These are phyloP conservation scores for Eulemur rubriventer DNA, from an alignment of 2,797 vertebrate species.

Conservation along the genomic window DNA sequence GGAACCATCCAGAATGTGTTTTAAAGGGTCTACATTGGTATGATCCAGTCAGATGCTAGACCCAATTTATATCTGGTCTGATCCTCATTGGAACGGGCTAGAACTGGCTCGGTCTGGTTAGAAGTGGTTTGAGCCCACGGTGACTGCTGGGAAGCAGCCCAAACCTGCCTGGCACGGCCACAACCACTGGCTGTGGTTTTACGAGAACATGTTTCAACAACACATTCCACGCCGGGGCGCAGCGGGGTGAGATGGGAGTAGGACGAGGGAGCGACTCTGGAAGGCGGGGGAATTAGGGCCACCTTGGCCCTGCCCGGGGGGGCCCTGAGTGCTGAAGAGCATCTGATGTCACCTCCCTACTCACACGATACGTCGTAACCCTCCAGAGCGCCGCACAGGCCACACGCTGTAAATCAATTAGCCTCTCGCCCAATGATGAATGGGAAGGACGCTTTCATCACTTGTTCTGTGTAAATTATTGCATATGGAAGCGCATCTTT, in stretches of 20 bases:
- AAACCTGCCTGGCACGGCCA: background rate
- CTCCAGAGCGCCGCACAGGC: background rate
- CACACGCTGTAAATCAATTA: background rate
- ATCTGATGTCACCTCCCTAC: fast-evolving
- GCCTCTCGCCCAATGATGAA: slow-evolving; percentile 5
- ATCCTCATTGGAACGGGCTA: background rate
- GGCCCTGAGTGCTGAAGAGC: background rate
- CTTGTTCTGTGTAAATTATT: slow-evolving; percentile 49
- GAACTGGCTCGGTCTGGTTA: background rate
- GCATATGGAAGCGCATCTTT: slow-evolving; percentile 53
- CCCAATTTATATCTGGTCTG: background rate
- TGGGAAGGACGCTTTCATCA: slow-evolving; percentile 20
- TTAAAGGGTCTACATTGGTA: background rate
- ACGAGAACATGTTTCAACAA: background rate
- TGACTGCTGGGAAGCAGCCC: background rate
- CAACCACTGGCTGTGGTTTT: background rate
- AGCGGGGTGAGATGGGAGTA: fast-evolving
- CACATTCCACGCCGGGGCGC: background rate
- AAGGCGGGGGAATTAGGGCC: background rate
- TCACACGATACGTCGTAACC: background rate
- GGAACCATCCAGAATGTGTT: background rate
- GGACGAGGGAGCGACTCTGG: background rate
- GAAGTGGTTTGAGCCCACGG: background rate
- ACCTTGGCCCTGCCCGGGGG: background rate
- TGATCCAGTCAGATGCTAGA: background rate